Evolutionary conservation across 2,888 invertebrate genomes (phyloP).

Genomic region (Hartigia nigra): DNA sequence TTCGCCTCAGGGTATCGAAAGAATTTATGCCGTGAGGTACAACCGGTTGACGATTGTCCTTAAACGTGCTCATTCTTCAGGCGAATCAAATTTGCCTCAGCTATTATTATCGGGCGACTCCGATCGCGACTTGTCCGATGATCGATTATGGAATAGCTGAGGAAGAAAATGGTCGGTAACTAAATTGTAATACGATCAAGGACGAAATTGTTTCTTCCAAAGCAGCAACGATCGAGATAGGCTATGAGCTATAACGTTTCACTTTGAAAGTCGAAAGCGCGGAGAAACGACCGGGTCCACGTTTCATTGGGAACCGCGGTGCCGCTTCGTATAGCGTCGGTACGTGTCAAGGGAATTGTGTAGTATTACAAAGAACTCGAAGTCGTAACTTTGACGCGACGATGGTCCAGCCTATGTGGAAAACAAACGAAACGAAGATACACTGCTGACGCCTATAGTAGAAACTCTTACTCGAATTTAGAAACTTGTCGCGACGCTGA

Average conservation of each 20-base stretch:
- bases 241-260: slow-evolving; percentile 30
- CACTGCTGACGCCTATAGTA: slow-evolving; percentile 11
- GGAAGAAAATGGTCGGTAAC: neutral
- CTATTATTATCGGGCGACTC: neutral
- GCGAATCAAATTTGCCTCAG: neutral
- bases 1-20: neutral
- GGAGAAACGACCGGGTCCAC: neutral
- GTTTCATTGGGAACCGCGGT: neutral
- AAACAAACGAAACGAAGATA: slow-evolving; percentile 43
- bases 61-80: neutral
- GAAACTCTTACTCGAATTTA: slow-evolving; percentile 23
- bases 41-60: neutral
- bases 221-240: slow-evolving; percentile 21
- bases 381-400: slow-evolving; percentile 24
- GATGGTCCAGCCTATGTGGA: slow-evolving; percentile 30
- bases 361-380: slow-evolving; percentile 32
- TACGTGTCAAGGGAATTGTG: slow-evolving; percentile 1
- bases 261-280: slow-evolving; percentile 27
- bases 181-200: neutral
- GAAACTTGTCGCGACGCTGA: slow-evolving; percentile 33
- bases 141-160: neutral
- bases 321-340: neutral
- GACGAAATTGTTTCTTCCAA: slow-evolving; percentile 31
- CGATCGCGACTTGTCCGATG: neutral
- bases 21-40: slow-evolving; percentile 4